Percentiles rank a stretch among this genome's conserved stretches.
phyloP scores from a whole-genome alignment of 2,888 invertebrate species.

The Drosophila pegasa region DNA sequence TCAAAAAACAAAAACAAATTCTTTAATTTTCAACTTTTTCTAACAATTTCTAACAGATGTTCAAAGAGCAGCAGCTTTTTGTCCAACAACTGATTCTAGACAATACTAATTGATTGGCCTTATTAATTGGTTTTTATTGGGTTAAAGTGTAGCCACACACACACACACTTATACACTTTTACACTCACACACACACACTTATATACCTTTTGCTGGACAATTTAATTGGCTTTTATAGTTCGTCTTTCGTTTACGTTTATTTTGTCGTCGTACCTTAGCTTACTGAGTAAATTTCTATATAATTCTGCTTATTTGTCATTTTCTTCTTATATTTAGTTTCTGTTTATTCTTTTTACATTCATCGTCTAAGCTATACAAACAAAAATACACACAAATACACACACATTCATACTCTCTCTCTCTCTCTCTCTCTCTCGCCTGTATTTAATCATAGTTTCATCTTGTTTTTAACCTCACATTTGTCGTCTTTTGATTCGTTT shows the following conservation, averaged over 20 bases:
- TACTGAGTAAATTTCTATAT: slow-evolving; percentile 19
- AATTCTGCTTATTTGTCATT: slow-evolving; percentile 7
- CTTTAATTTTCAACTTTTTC: slow-evolving; percentile 15
- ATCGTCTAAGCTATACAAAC: slow-evolving; percentile 6
- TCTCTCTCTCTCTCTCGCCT: slow-evolving; percentile 1
- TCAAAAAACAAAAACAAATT: neutral
- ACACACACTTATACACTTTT: neutral
- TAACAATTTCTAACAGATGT: slow-evolving; percentile 38
- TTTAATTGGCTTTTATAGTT: slow-evolving; percentile 35
- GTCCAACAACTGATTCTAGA: slow-evolving; percentile 23
- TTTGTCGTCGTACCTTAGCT: slow-evolving; percentile 2
- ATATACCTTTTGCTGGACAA: slow-evolving; percentile 23
- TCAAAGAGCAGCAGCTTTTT: slow-evolving; percentile 17
- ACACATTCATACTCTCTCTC: neutral
- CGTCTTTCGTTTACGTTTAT: slow-evolving; percentile 3
- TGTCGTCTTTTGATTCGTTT: neutral
- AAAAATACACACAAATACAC: neutral
- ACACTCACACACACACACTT: neutral
- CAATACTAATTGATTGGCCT: slow-evolving; percentile 36
- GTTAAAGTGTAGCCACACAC: slow-evolving; percentile 38
- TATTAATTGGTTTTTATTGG: slow-evolving; percentile 53
- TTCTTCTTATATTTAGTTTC: slow-evolving; percentile 5
- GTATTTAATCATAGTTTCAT: slow-evolving; percentile 4
- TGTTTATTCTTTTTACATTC: slow-evolving; percentile 1
- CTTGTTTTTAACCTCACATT: neutral